Percentiles rank a stretch among this genome's conserved stretches.
Evolutionary conservation across 2,888 invertebrate species (phyloP).

Genomic region (Clanis bilineata): DNA sequence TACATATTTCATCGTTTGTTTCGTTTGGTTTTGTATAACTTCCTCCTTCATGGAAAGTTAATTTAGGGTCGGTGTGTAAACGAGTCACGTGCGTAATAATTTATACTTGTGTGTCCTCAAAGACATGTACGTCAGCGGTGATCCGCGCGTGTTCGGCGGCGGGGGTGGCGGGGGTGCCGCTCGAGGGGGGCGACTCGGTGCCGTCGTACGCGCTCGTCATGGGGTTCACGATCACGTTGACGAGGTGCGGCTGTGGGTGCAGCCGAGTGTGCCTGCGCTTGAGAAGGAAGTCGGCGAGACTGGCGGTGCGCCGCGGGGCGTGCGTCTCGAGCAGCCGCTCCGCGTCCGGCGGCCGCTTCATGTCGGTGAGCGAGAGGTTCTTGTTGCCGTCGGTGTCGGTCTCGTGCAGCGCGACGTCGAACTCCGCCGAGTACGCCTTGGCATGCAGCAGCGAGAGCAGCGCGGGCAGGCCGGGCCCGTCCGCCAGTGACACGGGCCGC

Average conservation of each 20-base stretch:
- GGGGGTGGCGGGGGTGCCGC: background rate
- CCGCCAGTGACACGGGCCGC: constrained; percentile 63
- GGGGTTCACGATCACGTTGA: constrained; percentile 67
- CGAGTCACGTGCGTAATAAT: too few species aligned
- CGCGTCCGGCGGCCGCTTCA: constrained; percentile 39
- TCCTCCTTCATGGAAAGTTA: background rate
- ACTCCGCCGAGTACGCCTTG: constrained; percentile 52
- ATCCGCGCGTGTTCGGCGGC: background rate
- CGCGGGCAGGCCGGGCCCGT: constrained; percentile 46
- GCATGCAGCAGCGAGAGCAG: constrained; percentile 48
- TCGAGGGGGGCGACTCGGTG: constrained; percentile 10
- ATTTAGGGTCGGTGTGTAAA: too few species aligned
- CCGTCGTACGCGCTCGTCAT: constrained; percentile 50
- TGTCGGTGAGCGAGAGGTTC: constrained; percentile 40
- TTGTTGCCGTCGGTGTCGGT: constrained; percentile 31
- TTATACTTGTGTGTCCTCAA: background rate
- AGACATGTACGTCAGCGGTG: background rate
- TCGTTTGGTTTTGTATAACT: background rate
- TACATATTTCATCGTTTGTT: too few species aligned
- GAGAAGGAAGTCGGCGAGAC: constrained; percentile 52
- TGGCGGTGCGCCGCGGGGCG: constrained; percentile 43
- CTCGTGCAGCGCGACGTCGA: constrained; percentile 29
- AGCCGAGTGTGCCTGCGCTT: constrained; percentile 35
- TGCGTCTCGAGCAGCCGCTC: constrained; percentile 40
- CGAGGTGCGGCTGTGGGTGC: constrained; percentile 25